Evolutionary conservation across 2,888 invertebrate genomes (phyloP).

Genomic region (Gymnoscelis rufifasciata): DNA sequence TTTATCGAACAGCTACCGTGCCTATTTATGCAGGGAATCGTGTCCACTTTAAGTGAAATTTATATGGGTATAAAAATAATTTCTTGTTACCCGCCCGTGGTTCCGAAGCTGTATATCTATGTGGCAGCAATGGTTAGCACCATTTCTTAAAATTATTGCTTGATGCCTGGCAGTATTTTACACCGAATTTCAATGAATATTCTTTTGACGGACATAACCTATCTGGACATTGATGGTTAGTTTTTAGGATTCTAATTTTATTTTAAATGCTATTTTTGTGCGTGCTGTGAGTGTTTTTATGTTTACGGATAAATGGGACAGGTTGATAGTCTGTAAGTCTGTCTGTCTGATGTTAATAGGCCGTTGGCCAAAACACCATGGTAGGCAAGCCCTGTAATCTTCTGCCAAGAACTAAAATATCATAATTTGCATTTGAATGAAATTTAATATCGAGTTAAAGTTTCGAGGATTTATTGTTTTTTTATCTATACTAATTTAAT

Average conservation of each 20-base stretch:
- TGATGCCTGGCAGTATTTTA: slow-evolving; percentile 2
- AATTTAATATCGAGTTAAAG: no score
- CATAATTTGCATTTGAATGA: no score
- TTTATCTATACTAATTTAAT: no score
- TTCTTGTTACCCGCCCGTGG: slow-evolving; percentile 29
- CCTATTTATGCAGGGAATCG: slow-evolving; percentile 37
- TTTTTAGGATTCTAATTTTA: neutral
- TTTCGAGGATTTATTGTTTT: no score
- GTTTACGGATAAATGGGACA: no score
- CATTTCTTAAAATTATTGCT: slow-evolving; percentile 6
- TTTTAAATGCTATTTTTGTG: no score
- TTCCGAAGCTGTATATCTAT: slow-evolving; percentile 13
- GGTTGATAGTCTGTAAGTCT: no score
- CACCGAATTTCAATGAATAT: slow-evolving; percentile 5
- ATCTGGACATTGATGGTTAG: neutral
- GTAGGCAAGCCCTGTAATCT: no score
- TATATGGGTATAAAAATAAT: slow-evolving; percentile 50
- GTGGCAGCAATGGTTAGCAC: slow-evolving; percentile 1
- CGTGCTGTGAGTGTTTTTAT: no score
- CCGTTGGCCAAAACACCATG: no score
- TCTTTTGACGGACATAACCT: neutral
- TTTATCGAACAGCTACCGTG: slow-evolving; percentile 63
- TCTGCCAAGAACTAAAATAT: no score
- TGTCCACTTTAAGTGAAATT: slow-evolving; percentile 46
- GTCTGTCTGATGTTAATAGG: no score